Evolutionary conservation across 2,113 vertebrate genomes (phyloP).

Genomic region (Eurystomus gularis): DNA sequence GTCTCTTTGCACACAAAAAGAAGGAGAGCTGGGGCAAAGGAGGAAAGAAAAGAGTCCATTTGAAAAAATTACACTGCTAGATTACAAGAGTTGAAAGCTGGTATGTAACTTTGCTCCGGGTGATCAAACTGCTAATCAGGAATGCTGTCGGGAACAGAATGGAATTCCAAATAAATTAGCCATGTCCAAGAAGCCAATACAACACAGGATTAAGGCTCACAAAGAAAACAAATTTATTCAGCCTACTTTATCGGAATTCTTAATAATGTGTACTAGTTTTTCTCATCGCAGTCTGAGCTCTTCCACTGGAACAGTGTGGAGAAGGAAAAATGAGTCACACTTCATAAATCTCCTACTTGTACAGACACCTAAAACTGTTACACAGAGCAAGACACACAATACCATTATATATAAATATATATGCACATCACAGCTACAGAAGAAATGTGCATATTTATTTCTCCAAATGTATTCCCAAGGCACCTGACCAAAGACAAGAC

Average conservation of each 20-base stretch:
- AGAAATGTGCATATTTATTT: not conserved
- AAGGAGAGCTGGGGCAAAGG: not conserved
- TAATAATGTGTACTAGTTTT: slow-evolving; percentile 52
- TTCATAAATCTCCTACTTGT: slow-evolving; percentile 51
- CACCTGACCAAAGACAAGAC: not conserved
- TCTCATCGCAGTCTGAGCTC: slow-evolving; percentile 61
- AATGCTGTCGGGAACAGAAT: slow-evolving; percentile 74
- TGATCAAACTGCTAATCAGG: slow-evolving; percentile 74
- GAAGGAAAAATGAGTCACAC: slow-evolving; percentile 64
- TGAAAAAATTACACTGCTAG: slow-evolving; percentile 47
- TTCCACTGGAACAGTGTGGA: slow-evolving; percentile 34
- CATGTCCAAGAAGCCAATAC: slow-evolving; percentile 75
- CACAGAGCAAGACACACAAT: not conserved
- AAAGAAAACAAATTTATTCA: slow-evolving; percentile 75
- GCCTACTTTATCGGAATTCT: slow-evolving; percentile 76
- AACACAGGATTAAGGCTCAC: slow-evolving; percentile 75
- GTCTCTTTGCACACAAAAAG: slow-evolving; percentile 29
- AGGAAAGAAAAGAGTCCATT: slow-evolving; percentile 46
- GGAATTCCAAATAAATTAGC: slow-evolving; percentile 80
- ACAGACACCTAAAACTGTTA: slow-evolving; percentile 20
- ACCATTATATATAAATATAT: not conserved
- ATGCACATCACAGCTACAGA: not conserved
- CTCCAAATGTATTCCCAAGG: not conserved
- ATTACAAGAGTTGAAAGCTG: slow-evolving; percentile 68
- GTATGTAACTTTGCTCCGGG: slow-evolving; percentile 69